Evolutionary conservation across 2,888 invertebrate genomes (phyloP), one percentile per base, ranked within the genome.

Genomic region (Mongoloraphidia duomilia): DNA sequence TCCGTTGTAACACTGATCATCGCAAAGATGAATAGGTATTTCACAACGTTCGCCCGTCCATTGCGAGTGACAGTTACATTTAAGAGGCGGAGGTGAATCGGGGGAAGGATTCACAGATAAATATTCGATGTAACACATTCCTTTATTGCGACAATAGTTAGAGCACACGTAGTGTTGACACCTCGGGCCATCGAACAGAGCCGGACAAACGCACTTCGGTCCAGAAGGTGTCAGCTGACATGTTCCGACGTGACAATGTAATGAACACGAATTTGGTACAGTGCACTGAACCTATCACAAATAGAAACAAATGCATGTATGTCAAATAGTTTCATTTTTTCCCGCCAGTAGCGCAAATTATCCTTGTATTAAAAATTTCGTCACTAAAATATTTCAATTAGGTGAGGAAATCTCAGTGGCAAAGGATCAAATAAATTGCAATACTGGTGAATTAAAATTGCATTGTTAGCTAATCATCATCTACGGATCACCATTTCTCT

Each of bases 141-240:
- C 80, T 53, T 77, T 74, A 61, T 81, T 79, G 57, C 73, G 69
- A 59, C 85, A 85, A 61, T 74, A 75, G 42, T 77, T 78, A 3
- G 81, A 77, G 61, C 85, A 85, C 49, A 77, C 73, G 63, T 78
- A 81, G 58, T 76, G 74, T 62, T 82, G 77, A 67, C 87, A 87
- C 44, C 72, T 65, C 52, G 74, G 70, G 13, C 87, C 84, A 39
- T 73, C 72, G 65, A 78, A 87, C 44, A 73, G 71, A 0, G 77
- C 67, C 34, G 74, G 70, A 59, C 87, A 86, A 54, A 71, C 65
- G 68, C 86, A 86, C 62, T 75, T 72, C 12, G 74, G 76, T 26
- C 71, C 70, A 56, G 71, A 66, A 41, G 69, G 66, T 3, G 69
- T 65, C 43, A 74, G 59, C 56, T 71, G 66, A 61, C 83, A 80